Percentiles rank a stretch among this genome's conserved stretches.
Evolutionary conservation across 2,888 invertebrate species (phyloP).

Genomic region (Troglohyphantes excavatus): DNA sequence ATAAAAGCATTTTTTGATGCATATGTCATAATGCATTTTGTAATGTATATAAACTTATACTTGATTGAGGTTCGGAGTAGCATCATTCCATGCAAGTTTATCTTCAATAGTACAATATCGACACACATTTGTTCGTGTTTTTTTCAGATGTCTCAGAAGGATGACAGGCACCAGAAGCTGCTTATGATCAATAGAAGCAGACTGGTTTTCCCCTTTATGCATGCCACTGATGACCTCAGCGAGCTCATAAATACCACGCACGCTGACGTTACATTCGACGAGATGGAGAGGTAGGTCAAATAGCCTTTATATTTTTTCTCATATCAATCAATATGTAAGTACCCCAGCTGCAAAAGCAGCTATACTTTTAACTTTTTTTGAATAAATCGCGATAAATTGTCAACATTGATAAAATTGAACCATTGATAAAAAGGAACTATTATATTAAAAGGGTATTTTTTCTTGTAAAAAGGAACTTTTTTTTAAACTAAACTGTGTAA

Average conservation of each 20-base stretch:
- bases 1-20: too few species aligned
- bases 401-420: background rate
- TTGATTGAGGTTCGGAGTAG: too few species aligned
- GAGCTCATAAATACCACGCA: slow-evolving; percentile 16
- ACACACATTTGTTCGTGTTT: too few species aligned
- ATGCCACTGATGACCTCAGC: slow-evolving; percentile 17
- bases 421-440: too few species aligned
- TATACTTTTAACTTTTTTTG: background rate
- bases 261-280: background rate
- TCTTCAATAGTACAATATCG: background rate
- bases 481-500: too few species aligned
- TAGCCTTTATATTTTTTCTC: too few species aligned
- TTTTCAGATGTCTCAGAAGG: slow-evolving; percentile 18
- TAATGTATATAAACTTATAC: too few species aligned
- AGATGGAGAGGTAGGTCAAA: slow-evolving; percentile 34
- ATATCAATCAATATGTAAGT: too few species aligned
- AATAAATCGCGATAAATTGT: background rate
- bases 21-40: too few species aligned
- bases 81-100: too few species aligned
- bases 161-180: slow-evolving; percentile 16
- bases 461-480: too few species aligned
- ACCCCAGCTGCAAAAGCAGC: background rate
- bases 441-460: too few species aligned
- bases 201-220: slow-evolving; percentile 6
- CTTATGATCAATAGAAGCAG: slow-evolving; percentile 35